Evolutionary conservation across 2,888 invertebrate genomes (phyloP).

Genomic region (Agrypnus murinus): DNA sequence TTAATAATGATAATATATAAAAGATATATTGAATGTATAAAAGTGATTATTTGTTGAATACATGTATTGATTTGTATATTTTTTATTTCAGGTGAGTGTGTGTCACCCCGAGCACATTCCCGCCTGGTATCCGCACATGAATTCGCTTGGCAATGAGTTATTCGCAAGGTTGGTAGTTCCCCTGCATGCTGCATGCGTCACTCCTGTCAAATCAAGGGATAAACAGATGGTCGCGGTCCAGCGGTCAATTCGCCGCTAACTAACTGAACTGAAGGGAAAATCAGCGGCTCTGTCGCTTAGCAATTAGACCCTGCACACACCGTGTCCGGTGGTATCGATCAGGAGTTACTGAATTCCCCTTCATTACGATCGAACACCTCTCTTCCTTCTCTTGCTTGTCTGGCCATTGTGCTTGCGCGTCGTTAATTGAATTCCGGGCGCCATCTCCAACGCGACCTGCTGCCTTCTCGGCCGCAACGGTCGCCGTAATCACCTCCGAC

Average conservation of each 20-base stretch:
- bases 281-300: constrained; percentile 55
- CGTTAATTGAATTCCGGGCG: constrained; percentile 67
- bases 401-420: constrained; percentile 57
- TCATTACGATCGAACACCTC: constrained; percentile 58
- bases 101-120: constrained; percentile 61
- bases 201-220: constrained; percentile 46
- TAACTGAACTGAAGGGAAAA: constrained; percentile 51
- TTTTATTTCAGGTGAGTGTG: constrained; percentile 68
- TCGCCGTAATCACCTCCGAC: constrained; percentile 54
- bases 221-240: constrained; percentile 50
- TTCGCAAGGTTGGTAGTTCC: constrained; percentile 68
- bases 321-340: constrained; percentile 56
- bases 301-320: constrained; percentile 55
- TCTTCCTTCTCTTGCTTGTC: constrained; percentile 55
- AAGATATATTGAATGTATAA: too few relatives aligned
- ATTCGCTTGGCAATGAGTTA: constrained; percentile 67
- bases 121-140: constrained; percentile 65
- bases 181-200: constrained; percentile 49
- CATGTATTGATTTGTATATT: constrained; percentile 25
- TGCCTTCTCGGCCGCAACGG: constrained; percentile 51
- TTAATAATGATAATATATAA: too few relatives aligned
- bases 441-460: constrained; percentile 61
- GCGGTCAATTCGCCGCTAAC: constrained; percentile 50
- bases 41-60: too few relatives aligned
- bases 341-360: constrained; percentile 51